Evolutionary conservation across 2,113 vertebrate species (phyloP), one percentile per base, ranked within the genome.

Genomic region (Hippocampus barbouri): DNA sequence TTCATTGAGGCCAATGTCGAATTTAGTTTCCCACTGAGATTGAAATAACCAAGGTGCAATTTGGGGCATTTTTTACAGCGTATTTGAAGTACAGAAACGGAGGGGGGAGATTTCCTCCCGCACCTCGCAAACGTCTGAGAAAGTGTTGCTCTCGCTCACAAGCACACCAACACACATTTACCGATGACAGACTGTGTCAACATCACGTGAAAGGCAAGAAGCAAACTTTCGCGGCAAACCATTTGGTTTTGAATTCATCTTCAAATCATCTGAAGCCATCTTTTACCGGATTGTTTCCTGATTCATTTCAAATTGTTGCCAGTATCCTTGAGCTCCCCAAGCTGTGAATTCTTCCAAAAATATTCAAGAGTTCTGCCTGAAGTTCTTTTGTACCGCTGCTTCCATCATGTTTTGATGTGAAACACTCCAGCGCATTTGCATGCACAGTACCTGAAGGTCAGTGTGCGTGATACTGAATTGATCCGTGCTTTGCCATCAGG

Each of bases 1-100:
- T 86, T 86, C 81, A 76, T 85, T 73, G 79, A 81, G 64, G 66
- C 75, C 77, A 69, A 77, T 60, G 75, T 87, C 82, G 83, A 83
- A 81, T 88, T 86, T 86, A 51, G 85, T 80, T 87, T 81, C 78
- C 79, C 79, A 77, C 78, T 68, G 72, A 77, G 76, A 79, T 77
- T 66, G 66, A 90, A 89, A 90, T 87, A 89, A 84, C 85, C 84
- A 47, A 10, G 62, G 74, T 80, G 79, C 77, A 83, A 76, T 88
- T 85, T 81, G 70, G 84, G 81, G 85, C 76, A 74, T 85, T 85
- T 38, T 89, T 83, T 79, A 80, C 68, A 70, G 78, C 78, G 73
- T 83, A 85, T 83, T 82, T 86, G 71, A 80, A 79, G 67, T 62
- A 76, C 34, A 20, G 80, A 86, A 84, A 86, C 51, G 34, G 5